Evolutionary conservation across 2,888 invertebrate species (phyloP).

Genomic region (Ceriagrion tenellum): DNA sequence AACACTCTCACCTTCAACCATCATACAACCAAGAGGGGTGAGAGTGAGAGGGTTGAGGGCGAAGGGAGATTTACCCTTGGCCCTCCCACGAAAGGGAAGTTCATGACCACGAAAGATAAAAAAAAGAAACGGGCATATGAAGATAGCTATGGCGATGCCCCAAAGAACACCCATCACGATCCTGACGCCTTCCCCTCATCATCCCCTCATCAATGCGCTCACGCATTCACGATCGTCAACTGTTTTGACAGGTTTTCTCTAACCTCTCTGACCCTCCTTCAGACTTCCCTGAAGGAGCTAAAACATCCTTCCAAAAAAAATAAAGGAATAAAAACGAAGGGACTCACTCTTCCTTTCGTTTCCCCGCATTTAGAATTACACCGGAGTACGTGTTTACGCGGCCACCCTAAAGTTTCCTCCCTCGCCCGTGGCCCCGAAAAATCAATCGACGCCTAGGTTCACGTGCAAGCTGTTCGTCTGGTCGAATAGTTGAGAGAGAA

Average conservation of each 20-base stretch:
- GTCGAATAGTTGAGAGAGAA: too few species aligned
- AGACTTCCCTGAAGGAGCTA: background rate
- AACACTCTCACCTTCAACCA: background rate
- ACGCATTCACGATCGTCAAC: background rate
- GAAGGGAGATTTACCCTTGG: background rate
- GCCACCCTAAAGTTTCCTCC: background rate
- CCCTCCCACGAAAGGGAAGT: background rate
- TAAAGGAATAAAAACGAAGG: background rate
- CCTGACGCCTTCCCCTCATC: background rate
- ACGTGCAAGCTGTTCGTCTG: background rate
- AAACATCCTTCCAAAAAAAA: too few species aligned
- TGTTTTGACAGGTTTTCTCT: constrained; percentile 61
- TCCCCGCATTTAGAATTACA: background rate
- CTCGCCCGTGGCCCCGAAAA: background rate
- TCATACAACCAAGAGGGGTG: background rate
- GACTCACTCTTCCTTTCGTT: background rate
- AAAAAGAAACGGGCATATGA: background rate
- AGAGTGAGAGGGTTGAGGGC: background rate
- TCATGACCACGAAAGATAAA: background rate
- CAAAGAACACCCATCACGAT: background rate
- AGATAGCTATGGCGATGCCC: background rate
- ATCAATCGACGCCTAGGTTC: background rate
- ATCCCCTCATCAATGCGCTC: background rate
- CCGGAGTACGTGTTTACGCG: background rate
- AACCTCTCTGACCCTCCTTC: background rate